Evolutionary conservation across 2,113 vertebrate species (phyloP).

Genomic region (Colossoma macropomum): DNA sequence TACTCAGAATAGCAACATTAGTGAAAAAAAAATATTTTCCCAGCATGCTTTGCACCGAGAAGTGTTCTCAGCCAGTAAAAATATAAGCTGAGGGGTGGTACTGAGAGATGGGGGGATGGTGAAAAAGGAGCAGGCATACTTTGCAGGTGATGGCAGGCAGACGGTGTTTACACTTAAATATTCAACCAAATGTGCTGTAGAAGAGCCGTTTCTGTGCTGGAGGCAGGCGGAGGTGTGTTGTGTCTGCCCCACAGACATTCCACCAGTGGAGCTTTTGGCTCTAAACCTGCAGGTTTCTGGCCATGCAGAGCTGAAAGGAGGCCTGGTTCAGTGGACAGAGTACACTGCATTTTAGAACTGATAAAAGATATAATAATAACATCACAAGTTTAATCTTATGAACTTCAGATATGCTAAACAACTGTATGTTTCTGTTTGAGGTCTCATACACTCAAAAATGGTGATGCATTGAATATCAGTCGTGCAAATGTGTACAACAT

Average conservation of each 20-base stretch:
- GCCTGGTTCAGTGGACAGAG: constrained; percentile 7
- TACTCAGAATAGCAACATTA: constrained; percentile 77
- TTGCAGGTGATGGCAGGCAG: constrained; percentile 57
- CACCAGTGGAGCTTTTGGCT: neutral
- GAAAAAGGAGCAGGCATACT: constrained; percentile 26
- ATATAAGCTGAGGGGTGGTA: constrained; percentile 56
- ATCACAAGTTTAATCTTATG: constrained; percentile 36
- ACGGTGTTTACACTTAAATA: constrained; percentile 55
- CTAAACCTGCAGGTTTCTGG: constrained; percentile 16
- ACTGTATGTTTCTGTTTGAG: neutral
- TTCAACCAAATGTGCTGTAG: constrained; percentile 33
- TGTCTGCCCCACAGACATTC: constrained; percentile 41
- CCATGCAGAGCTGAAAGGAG: neutral
- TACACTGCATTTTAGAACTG: constrained; percentile 27
- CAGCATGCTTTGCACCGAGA: constrained; percentile 74
- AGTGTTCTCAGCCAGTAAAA: constrained; percentile 70
- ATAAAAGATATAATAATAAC: constrained; percentile 25
- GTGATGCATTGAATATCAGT: no score
- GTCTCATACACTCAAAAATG: no score
- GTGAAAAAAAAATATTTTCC: constrained; percentile 72
- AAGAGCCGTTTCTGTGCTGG: constrained; percentile 25
- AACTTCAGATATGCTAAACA: neutral
- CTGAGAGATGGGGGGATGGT: constrained; percentile 26
- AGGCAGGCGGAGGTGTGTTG: constrained; percentile 19
- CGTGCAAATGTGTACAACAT: no score